Percentiles rank a stretch among this genome's conserved stretches.
These are phyloP conservation scores for Miichthys miiuy DNA, from an alignment of 2,797 vertebrate species.

Conservation along the genomic window DNA sequence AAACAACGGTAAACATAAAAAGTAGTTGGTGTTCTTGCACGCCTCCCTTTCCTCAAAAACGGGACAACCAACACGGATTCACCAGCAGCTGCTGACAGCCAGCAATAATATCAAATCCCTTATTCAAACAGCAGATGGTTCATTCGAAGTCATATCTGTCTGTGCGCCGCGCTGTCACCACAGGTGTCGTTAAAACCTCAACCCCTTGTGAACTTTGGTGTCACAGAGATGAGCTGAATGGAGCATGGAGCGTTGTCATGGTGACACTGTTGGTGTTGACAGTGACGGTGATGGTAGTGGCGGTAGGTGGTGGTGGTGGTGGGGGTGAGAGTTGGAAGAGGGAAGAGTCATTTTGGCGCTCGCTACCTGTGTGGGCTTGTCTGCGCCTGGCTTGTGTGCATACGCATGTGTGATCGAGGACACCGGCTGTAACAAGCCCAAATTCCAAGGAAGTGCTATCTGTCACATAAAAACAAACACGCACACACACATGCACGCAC, in stretches of 20 bases:
- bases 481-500: background rate
- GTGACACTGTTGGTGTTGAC: conserved; percentile 59
- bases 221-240: conserved; percentile 22
- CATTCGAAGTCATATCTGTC: conserved; percentile 24
- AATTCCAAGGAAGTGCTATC: conserved; percentile 58
- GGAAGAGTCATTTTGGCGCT: conserved; percentile 32
- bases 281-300: conserved; percentile 5
- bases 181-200: conserved; percentile 51
- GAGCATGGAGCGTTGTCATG: conserved; percentile 56
- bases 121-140: conserved; percentile 64
- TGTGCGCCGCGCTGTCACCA: conserved; percentile 34
- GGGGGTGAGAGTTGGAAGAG: background rate
- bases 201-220: conserved; percentile 37
- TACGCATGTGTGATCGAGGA: conserved; percentile 34
- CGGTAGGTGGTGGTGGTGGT: conserved; percentile 3
- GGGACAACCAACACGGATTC: background rate
- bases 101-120: conserved; percentile 16
- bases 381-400: conserved; percentile 20
- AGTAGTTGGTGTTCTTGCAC: background rate
- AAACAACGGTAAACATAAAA: background rate
- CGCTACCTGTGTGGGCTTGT: conserved; percentile 62
- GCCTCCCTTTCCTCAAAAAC: background rate
- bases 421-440: conserved; percentile 59
- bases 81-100: conserved; percentile 35
- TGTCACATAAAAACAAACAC: conserved; percentile 9